phyloP scores from a whole-genome alignment of 23 tunicate species.

The Ascidia mentula region DNA sequence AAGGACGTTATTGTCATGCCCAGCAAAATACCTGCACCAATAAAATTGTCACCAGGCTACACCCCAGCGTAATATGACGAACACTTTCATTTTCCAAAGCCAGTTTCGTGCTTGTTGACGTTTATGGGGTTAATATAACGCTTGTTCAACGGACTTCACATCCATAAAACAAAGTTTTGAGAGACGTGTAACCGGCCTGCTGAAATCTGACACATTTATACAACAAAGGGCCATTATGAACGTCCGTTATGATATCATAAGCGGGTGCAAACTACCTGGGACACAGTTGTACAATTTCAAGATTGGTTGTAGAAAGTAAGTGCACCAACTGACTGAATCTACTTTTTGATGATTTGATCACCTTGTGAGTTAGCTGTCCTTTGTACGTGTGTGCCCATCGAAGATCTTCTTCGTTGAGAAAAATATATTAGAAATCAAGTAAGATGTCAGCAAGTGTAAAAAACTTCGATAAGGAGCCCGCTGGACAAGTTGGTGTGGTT shows the following conservation, averaged over 20 bases:
- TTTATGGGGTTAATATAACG: too few relatives aligned
- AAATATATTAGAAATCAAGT: not conserved
- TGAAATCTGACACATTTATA: not conserved
- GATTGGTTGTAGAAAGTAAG: not conserved
- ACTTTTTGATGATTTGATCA: not conserved
- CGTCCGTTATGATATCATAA: not conserved
- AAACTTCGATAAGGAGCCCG: not conserved
- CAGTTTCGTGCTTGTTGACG: too few relatives aligned
- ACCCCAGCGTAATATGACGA: too few relatives aligned
- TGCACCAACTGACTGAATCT: not conserved
- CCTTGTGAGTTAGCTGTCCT: not conserved
- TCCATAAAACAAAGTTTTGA: too few relatives aligned
- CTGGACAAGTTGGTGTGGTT: constrained; percentile 46
- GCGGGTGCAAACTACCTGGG: not conserved
- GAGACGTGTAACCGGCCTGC: not conserved
- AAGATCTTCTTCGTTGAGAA: constrained; percentile 41
- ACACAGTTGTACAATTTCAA: not conserved
- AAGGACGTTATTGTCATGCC: too few relatives aligned
- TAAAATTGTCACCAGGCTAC: too few relatives aligned
- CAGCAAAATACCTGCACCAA: too few relatives aligned
- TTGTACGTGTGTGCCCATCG: constrained; percentile 27
- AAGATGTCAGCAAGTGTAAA: constrained; percentile 23
- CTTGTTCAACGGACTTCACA: too few relatives aligned
- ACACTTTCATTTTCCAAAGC: too few relatives aligned
- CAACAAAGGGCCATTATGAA: not conserved